Evolutionary conservation across 2,888 invertebrate species (phyloP).

Genomic region (Tiphia femorata): DNA sequence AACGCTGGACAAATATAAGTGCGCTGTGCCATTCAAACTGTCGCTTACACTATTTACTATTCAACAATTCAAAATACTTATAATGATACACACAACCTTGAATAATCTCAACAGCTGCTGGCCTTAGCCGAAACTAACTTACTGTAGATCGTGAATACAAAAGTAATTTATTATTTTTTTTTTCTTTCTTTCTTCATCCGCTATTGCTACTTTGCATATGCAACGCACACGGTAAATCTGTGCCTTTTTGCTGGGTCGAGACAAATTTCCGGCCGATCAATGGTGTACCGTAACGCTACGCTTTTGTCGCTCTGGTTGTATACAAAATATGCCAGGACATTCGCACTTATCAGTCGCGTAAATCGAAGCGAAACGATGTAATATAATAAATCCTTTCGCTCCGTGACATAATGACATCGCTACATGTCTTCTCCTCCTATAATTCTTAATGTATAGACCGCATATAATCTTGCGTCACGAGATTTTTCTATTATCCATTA

Average conservation of each 20-base stretch:
- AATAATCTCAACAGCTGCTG: conserved; percentile 69
- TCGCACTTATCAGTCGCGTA: conserved; percentile 33
- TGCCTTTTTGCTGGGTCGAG: conserved; percentile 23
- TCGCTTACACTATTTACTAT: conserved; percentile 65
- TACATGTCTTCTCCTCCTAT: conserved; percentile 3
- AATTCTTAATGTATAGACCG: conserved; percentile 3
- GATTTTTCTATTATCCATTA: conserved; percentile 28
- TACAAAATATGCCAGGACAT: conserved; percentile 57
- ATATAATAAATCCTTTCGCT: neutral
- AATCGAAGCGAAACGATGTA: conserved; percentile 3
- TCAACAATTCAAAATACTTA: conserved; percentile 69
- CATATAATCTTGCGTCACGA: conserved; percentile 23
- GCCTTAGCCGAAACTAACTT: conserved; percentile 63
- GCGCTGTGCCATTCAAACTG: conserved; percentile 26
- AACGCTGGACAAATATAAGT: conserved; percentile 4
- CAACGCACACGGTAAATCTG: conserved; percentile 3
- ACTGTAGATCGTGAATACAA: conserved; percentile 57
- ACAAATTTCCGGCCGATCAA: conserved; percentile 34
- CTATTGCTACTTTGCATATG: conserved; percentile 33
- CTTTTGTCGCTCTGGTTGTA: conserved; percentile 29
- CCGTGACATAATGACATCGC: neutral
- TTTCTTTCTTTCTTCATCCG: conserved; percentile 13
- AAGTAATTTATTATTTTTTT: conserved; percentile 49
- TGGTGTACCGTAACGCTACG: conserved; percentile 27
- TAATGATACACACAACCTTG: conserved; percentile 69